Conservation (phyloP, 2,888 invertebrate genomes). For the Petrolisthes manimaculis region DNA sequence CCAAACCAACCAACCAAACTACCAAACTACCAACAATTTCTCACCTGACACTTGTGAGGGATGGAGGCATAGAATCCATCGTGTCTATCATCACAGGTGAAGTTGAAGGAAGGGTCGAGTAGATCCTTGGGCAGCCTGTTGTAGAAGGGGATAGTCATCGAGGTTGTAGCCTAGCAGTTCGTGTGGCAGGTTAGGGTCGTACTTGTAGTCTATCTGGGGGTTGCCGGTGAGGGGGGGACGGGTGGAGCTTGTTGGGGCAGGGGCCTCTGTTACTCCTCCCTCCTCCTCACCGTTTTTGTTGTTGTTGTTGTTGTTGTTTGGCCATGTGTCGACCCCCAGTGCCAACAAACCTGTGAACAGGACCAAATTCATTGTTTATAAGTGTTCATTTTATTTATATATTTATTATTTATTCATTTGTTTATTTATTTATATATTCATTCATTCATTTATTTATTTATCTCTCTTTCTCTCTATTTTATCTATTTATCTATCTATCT, state of each 20-base stretch:
- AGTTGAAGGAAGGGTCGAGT: constrained; percentile 76
- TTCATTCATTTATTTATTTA: too few relatives aligned
- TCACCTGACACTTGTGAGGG: constrained; percentile 72
- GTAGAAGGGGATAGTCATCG: constrained; percentile 89
- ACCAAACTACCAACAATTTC: too few relatives aligned
- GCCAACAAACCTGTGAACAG: constrained; percentile 20
- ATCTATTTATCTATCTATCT: too few relatives aligned
- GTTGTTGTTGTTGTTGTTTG: neutral
- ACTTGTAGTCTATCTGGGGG: constrained; percentile 88
- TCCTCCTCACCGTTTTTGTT: neutral
- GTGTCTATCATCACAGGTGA: constrained; percentile 85
- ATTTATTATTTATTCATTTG: too few relatives aligned
- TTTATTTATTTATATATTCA: too few relatives aligned
- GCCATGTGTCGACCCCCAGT: constrained; percentile 16
- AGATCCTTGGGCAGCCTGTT: constrained; percentile 79
- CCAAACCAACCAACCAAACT: too few relatives aligned
- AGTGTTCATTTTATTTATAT: too few relatives aligned
- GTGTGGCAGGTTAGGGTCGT: constrained; percentile 89
- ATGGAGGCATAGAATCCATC: constrained; percentile 94
- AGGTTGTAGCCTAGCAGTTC: constrained; percentile 89
- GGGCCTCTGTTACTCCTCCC: neutral
- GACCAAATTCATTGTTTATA: neutral
- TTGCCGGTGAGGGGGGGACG: constrained; percentile 77
- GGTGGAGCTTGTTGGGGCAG: neutral
- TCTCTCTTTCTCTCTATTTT: too few relatives aligned